These are phyloP conservation scores for Mycetomoellerius zeteki DNA, from an alignment of 1,140 invertebrate genomes.

Conservation along the genomic window DNA sequence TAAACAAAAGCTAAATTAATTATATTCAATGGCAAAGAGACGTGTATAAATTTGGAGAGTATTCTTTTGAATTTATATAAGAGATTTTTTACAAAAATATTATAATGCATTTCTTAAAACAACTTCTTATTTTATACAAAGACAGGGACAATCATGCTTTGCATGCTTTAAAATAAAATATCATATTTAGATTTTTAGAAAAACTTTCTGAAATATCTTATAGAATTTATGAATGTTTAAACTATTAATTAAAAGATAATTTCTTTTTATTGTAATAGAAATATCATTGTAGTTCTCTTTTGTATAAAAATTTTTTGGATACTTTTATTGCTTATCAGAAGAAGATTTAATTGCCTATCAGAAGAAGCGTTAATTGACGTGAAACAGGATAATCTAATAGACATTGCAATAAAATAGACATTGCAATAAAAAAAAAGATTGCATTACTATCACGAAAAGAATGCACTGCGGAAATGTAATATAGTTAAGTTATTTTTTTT, in stretches of 20 bases:
- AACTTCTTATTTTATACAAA: background rate
- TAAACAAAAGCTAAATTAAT: background rate
- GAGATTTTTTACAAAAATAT: background rate
- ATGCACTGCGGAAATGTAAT: background rate
- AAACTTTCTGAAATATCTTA: background rate
- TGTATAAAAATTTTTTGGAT: background rate
- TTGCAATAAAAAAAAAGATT: too few relatives aligned
- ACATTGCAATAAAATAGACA: background rate
- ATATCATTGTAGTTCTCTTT: background rate
- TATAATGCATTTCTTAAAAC: background rate
- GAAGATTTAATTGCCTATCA: background rate
- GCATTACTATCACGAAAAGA: background rate
- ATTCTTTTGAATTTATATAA: background rate
- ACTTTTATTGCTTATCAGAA: constrained; percentile 12
- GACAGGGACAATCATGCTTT: background rate
- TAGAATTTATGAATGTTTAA: background rate
- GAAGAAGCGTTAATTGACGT: background rate
- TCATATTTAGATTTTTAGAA: background rate
- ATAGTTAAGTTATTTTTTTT: background rate
- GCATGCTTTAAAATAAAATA: background rate
- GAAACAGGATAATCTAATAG: background rate
- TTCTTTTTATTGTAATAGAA: background rate
- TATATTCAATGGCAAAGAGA: background rate
- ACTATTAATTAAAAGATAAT: background rate
- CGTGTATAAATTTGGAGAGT: background rate